These are phyloP conservation scores for Lucifuga dentata DNA, from an alignment of 2,113 vertebrate genomes.

Conservation along the genomic window DNA sequence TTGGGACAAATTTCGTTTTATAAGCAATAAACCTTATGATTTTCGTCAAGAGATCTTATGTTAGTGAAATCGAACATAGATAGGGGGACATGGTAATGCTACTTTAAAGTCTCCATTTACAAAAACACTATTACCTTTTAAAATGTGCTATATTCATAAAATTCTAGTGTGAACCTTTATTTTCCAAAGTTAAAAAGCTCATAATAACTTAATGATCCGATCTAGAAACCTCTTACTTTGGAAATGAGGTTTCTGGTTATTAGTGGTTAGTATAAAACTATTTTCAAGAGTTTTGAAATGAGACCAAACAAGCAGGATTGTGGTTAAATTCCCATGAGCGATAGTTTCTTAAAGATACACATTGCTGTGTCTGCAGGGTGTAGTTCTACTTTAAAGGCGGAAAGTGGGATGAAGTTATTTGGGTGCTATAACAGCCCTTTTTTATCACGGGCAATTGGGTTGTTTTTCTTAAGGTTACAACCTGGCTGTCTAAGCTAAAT, in stretches of 20 bases:
- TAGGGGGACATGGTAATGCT: not conserved
- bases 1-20: slow-evolving; percentile 89
- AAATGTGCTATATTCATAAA: slow-evolving; percentile 17
- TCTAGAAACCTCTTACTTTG: slow-evolving; percentile 1
- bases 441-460: slow-evolving; percentile 84
- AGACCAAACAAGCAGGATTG: slow-evolving; percentile 13
- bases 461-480: slow-evolving; percentile 85
- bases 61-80: slow-evolving; percentile 35
- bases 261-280: slow-evolving; percentile 1
- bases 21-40: slow-evolving; percentile 88
- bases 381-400: slow-evolving; percentile 60
- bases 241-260: not conserved
- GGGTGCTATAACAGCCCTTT: slow-evolving; percentile 74
- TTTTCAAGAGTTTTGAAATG: not conserved
- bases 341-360: slow-evolving; percentile 46
- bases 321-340: slow-evolving; percentile 30
- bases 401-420: slow-evolving; percentile 73
- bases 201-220: slow-evolving; percentile 16
- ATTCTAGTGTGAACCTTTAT: slow-evolving; percentile 34
- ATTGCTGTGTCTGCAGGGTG: slow-evolving; percentile 35
- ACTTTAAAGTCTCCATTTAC: slow-evolving; percentile 37
- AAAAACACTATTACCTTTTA: slow-evolving; percentile 3
- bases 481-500: slow-evolving; percentile 84
- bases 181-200: slow-evolving; percentile 16
- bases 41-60: slow-evolving; percentile 57